These are phyloP conservation scores for Invenusta paracnida DNA, from an alignment of 2,888 invertebrate genomes.

Conservation along the genomic window DNA sequence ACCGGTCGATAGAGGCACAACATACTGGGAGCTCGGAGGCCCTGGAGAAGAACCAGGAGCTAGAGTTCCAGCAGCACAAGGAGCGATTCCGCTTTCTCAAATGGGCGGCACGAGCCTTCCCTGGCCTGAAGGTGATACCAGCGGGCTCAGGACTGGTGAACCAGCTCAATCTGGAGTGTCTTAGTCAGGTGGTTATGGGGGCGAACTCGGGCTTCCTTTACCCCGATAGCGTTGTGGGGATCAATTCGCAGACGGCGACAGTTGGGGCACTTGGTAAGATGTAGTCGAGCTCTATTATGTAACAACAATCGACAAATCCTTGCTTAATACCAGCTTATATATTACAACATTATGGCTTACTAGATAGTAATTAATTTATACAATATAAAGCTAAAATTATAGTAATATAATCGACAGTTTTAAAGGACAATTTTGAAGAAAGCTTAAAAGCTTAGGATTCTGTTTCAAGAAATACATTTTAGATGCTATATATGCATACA, in stretches of 20 bases:
- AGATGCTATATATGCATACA: no score
- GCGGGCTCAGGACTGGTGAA: not conserved
- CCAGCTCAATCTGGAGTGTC: not conserved
- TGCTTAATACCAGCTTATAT: no score
- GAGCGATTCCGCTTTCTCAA: not conserved
- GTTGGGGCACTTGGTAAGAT: not conserved
- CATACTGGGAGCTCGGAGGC: not conserved
- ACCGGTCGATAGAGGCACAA: not conserved
- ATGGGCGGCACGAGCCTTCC: not conserved
- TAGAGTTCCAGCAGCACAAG: not conserved
- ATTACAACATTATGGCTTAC: no score
- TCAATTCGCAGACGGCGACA: not conserved
- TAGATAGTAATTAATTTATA: not conserved
- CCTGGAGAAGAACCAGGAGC: not conserved
- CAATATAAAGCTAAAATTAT: not conserved
- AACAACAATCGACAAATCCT: no score
- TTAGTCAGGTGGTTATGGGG: not conserved
- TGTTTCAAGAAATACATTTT: no score
- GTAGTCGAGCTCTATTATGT: not conserved
- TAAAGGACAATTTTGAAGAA: not conserved
- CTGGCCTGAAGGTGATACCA: not conserved
- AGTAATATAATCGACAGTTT: no score
- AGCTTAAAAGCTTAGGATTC: no score
- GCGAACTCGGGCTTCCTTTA: not conserved
- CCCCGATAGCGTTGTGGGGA: not conserved